These are phyloP conservation scores for Alces alces DNA, from an alignment of 2,113 vertebrate species.

Conservation along the genomic window DNA sequence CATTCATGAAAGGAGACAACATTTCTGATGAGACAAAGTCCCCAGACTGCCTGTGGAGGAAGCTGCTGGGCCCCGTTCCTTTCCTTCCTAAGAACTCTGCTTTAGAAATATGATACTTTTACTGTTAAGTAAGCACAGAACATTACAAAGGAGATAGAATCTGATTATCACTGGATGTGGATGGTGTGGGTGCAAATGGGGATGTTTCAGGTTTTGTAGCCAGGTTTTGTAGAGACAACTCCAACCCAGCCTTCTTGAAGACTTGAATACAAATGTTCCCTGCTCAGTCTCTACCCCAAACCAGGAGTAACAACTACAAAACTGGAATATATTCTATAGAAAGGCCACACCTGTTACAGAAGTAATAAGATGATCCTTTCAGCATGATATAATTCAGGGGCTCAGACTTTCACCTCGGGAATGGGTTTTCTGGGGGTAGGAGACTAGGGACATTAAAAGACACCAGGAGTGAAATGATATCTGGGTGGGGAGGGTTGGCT, in stretches of 20 bases:
- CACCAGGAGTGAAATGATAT: not conserved
- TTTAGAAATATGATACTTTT: not conserved
- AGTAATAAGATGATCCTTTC: not conserved
- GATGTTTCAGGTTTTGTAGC: not conserved
- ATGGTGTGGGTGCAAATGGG: not conserved
- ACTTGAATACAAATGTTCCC: not conserved
- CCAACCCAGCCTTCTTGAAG: not conserved
- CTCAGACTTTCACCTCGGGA: not conserved
- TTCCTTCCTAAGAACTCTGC: not conserved
- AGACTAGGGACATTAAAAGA: not conserved
- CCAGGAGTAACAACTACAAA: not conserved
- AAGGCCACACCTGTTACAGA: not conserved
- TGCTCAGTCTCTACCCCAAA: not conserved
- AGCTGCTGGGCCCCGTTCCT: not conserved
- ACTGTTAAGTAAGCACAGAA: not conserved
- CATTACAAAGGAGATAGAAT: not conserved
- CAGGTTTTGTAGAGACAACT: not conserved
- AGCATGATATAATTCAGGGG: not conserved
- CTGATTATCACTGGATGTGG: not conserved
- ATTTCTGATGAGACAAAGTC: constrained; percentile 17
- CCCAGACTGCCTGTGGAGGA: not conserved
- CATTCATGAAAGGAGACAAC: not conserved
- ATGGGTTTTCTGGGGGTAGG: not conserved
- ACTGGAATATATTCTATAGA: not conserved
- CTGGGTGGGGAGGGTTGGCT: not conserved